These are phyloP conservation scores for Coracopsis vasa DNA, from an alignment of 2,113 vertebrate species.

Conservation along the genomic window DNA sequence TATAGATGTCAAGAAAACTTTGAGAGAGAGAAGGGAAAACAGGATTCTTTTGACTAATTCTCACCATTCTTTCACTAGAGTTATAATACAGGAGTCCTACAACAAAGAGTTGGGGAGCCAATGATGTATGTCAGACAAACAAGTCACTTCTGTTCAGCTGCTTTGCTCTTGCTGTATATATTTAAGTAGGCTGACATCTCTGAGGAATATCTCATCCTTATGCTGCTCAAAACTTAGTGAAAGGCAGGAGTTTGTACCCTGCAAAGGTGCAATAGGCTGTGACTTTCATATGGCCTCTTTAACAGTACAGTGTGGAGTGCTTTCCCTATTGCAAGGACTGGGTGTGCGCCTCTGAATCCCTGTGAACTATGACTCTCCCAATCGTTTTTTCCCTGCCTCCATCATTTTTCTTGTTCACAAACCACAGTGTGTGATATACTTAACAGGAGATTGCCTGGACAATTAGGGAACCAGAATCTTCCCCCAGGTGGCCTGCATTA, in stretches of 20 bases:
- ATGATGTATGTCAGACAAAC: neutral
- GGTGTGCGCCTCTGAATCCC: accelerated
- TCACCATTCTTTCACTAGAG: neutral
- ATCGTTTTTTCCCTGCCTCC: accelerated
- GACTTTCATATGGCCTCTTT: neutral
- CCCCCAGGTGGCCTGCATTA: neutral
- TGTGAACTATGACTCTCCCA: neutral
- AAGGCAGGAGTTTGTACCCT: neutral
- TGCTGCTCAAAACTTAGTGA: neutral
- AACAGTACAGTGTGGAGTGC: neutral
- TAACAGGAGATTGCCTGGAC: neutral
- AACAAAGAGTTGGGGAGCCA: accelerated
- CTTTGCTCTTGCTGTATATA: neutral
- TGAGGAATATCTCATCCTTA: neutral
- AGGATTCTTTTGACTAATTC: neutral
- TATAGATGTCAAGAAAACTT: neutral
- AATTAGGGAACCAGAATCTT: neutral
- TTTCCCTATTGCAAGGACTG: accelerated
- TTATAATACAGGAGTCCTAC: neutral
- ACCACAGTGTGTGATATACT: accelerated
- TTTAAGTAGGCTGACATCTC: neutral
- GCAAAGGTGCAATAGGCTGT: neutral
- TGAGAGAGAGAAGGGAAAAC: accelerated
- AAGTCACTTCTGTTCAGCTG: neutral
- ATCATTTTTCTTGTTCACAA: neutral